Base-by-base conservation (phyloP, 2,888 invertebrate species). In the Epiblema foenella region DNA sequence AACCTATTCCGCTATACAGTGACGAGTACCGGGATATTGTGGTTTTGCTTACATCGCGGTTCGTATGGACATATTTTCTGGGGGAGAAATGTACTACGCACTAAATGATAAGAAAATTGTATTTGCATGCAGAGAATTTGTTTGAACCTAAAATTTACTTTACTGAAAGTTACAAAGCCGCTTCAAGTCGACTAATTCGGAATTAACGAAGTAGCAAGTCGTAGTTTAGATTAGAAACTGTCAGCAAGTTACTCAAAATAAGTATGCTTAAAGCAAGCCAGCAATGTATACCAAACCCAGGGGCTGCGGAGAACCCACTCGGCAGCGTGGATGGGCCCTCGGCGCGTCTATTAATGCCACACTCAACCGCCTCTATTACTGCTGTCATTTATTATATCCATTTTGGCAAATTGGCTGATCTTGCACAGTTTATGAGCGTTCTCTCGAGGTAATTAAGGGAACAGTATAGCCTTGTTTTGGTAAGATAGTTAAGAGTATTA, bases 361-460 rank as follows among this genome's bases (percentile, higher is more conserved):
- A 89, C 93, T 90, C 91, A 89, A 91, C 88, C 87, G 86, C 91
- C 88, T 89, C 91, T 93, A 92, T 93, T 93, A 92, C 91, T 85
- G 83, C 88, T 89, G 88, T 90, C 93, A 91, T 93, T 93, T 92
- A 88, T 92, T 92, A 92, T 92, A 92, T 90, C 90, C 92, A 90
- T 91, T 93, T 91, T 91, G 87, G 85, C 90, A 88, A 93, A 93
- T 91, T 91, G 89, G 88, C 87, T 88, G 87, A 90, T 91, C 89
- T 86, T 85, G 85, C 82, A 80, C 83, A 81, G 77, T 71, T 71
- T 71, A 71, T 71, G 71, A 79, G 76, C 73, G 72, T 75, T 75
- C 75, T 69, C 70, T 73, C 59, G 69, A 52, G 76, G 81, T 81
- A 85, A 86, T 86, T 85, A 85, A 79, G 81, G 79, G 77, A 76